Conservation (phyloP, 2,113 vertebrate genomes). For the Pampusana beccarii region DNA sequence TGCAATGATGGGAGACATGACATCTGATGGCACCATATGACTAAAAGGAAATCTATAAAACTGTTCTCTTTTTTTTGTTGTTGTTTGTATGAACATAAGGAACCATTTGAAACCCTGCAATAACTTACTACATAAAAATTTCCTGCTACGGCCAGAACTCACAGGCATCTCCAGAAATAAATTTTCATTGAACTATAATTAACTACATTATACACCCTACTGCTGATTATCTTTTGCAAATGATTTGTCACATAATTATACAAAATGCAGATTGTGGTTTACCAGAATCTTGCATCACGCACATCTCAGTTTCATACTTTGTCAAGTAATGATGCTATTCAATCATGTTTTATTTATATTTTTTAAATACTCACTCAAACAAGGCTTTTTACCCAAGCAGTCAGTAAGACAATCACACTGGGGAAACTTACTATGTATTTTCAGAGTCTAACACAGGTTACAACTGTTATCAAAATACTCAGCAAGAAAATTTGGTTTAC, state of each 20-base stretch:
- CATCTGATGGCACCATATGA: neutral
- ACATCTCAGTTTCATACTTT: neutral
- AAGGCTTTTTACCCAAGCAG: neutral
- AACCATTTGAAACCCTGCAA: neutral
- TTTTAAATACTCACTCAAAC: neutral
- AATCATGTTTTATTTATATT: neutral
- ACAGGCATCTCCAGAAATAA: neutral
- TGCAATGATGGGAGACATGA: neutral
- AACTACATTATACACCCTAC: neutral
- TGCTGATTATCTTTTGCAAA: neutral
- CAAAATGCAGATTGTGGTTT: neutral
- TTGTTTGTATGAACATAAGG: neutral
- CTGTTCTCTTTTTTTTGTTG: neutral
- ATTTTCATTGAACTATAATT: neutral
- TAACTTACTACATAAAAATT: neutral
- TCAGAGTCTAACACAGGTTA: neutral
- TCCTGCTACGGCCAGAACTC: neutral
- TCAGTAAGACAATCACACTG: neutral
- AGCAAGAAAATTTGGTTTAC: neutral
- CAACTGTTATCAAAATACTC: neutral
- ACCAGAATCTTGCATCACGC: neutral
- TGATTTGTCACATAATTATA: neutral
- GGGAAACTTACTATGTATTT: neutral
- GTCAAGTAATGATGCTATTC: neutral
- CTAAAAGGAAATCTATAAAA: neutral